Conservation (phyloP, 2,113 vertebrate genomes). For the Upupa epops region DNA sequence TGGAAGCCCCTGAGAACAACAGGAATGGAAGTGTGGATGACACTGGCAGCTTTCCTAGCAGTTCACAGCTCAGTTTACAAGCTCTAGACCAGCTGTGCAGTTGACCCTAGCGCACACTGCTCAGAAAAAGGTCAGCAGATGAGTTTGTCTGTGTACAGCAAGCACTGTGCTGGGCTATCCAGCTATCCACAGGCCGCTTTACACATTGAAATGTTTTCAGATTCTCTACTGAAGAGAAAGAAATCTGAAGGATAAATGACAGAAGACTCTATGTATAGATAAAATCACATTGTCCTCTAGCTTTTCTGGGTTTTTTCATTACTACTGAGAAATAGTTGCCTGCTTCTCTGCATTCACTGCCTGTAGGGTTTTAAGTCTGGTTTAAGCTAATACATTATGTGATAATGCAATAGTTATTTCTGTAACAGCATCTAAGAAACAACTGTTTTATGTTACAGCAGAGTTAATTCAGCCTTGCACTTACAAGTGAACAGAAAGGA, state of each 20-base stretch:
- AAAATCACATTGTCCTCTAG: neutral
- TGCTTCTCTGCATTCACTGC: neutral
- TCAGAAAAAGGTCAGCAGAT: neutral
- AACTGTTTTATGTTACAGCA: neutral
- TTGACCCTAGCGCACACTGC: neutral
- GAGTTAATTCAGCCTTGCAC: neutral
- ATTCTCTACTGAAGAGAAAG: neutral
- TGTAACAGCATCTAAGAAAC: neutral
- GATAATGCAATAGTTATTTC: neutral
- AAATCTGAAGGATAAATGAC: neutral
- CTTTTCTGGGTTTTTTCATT: neutral
- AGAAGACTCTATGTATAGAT: neutral
- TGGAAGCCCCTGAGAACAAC: neutral
- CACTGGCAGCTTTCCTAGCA: neutral
- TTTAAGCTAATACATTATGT: neutral
- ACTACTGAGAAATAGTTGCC: neutral
- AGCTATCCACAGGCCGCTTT: neutral
- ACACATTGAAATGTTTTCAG: neutral
- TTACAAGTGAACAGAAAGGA: neutral
- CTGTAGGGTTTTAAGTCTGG: neutral
- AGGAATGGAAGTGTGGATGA: neutral
- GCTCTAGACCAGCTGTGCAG: neutral
- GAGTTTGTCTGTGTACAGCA: neutral
- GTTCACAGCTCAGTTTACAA: neutral
- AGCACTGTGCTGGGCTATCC: neutral